Percentiles rank a stretch among this genome's conserved stretches.
phyloP scores from a whole-genome alignment of 2,888 invertebrate species.

The Pollenia labialis region DNA sequence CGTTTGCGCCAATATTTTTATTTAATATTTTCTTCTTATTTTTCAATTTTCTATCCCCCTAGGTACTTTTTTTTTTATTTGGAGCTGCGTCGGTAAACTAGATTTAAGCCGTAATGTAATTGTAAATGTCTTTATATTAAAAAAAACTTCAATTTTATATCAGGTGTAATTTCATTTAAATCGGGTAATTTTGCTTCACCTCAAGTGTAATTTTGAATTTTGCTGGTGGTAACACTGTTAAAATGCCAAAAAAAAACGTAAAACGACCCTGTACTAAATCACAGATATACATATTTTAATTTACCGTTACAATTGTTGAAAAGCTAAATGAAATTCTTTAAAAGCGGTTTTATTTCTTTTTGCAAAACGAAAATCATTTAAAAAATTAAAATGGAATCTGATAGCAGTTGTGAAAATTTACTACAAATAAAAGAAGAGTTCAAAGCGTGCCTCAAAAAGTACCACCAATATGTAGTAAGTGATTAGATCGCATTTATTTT shows the following conservation, averaged over 20 bases:
- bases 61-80: too few species aligned
- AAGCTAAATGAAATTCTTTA: background rate
- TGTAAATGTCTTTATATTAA: too few species aligned
- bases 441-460: conserved; percentile 31
- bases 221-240: too few species aligned
- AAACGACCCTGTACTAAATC: conserved; percentile 2
- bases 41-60: too few species aligned
- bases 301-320: background rate
- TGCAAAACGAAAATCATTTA: background rate
- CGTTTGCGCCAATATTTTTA: too few species aligned
- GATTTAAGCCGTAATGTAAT: too few species aligned
- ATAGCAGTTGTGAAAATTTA: background rate
- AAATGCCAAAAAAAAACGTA: background rate
- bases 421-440: conserved; percentile 28
- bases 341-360: background rate
- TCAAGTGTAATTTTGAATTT: too few species aligned
- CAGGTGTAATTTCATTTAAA: too few species aligned
- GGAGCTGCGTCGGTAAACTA: too few species aligned
- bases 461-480: conserved; percentile 49
- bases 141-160: too few species aligned
- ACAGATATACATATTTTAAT: background rate
- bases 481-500: background rate
- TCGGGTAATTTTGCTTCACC: too few species aligned
- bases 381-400: conserved; percentile 1
- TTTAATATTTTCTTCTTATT: too few species aligned